Evolutionary conservation across 2,797 vertebrate genomes (phyloP), one percentile per base, ranked within the genome.

Genomic region (Myotis findleyi): DNA sequence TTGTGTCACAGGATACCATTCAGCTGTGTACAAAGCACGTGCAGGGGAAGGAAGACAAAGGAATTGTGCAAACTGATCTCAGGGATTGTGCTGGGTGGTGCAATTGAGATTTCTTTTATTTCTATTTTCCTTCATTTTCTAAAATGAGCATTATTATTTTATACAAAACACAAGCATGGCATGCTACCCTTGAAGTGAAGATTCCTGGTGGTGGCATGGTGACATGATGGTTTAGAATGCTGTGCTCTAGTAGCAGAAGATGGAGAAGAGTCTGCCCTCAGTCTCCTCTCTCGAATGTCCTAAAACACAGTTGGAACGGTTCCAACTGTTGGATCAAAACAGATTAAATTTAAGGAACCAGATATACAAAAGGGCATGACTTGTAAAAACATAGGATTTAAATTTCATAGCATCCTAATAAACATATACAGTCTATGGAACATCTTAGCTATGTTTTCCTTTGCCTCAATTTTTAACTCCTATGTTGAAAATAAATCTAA

Each of bases 381-480:
- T 76, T 59, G 3, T 77, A 27, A 79, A 82, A 89, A 84, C 72
- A 57, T 5, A 62, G 87, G 53, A 64, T 62, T 92, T 77, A 73
- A 71, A 44, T 85, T 95, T 89, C 23, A 17, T 36, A 38, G 16
- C 76, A 14, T 57, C 64, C 62, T 92, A 59, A 62, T 87, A 57
- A 59, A 25, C 86, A 36, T 25, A 6, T 47, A 36, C 30, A 7
- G 87, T 82, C n/a, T 73, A 1, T 75, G 57, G 49, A 72, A 38
- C 44, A 51, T 59, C 62, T 91, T 55, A 44, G 36, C 71, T 72
- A 17, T 36, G 75, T 73, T 87, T 11, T 20, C 55, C 16, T 80
- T 93, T 79, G 72, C 81, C 75, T 90, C 83, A 89, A 94, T 83
- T 87, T 97, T 87, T 38, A 71, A 92, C 75, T 95, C 68, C 36